Evolutionary conservation across 2,113 vertebrate species (phyloP).

Genomic region (Odontophorus gujanensis): DNA sequence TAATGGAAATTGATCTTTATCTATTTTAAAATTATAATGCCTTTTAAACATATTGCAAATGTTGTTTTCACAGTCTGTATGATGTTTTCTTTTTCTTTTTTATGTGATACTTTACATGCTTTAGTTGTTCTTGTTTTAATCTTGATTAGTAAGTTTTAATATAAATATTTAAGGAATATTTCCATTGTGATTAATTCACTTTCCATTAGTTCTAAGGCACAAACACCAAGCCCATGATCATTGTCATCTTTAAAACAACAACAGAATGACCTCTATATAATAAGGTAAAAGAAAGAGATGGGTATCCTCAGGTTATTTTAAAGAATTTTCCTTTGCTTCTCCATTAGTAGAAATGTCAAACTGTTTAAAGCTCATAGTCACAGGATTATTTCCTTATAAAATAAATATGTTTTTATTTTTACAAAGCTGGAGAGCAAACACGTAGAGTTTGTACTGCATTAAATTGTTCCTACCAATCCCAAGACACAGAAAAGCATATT

Average conservation of each 20-base stretch:
- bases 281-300: neutral
- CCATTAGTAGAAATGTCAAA: neutral
- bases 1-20: conserved; percentile 72
- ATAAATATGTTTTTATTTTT: neutral
- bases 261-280: neutral
- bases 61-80: neutral
- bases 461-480: neutral
- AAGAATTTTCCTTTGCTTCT: neutral
- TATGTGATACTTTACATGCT: neutral
- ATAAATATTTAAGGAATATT: conserved; percentile 38
- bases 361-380: neutral
- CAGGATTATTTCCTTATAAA: neutral
- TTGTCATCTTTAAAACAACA: conserved; percentile 11
- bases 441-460: neutral
- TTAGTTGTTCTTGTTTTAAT: conserved; percentile 29
- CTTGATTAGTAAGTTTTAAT: conserved; percentile 45
- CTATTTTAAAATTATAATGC: conserved; percentile 56
- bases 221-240: neutral
- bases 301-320: neutral
- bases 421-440: neutral
- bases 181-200: conserved; percentile 36
- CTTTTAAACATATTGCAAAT: conserved; percentile 50
- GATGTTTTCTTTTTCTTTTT: neutral
- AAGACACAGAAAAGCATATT: neutral
- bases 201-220: conserved; percentile 21